Evolutionary conservation across 1,140 invertebrate species (phyloP), one percentile per base, ranked within the genome.

Genomic region (Heliothis virescens): DNA sequence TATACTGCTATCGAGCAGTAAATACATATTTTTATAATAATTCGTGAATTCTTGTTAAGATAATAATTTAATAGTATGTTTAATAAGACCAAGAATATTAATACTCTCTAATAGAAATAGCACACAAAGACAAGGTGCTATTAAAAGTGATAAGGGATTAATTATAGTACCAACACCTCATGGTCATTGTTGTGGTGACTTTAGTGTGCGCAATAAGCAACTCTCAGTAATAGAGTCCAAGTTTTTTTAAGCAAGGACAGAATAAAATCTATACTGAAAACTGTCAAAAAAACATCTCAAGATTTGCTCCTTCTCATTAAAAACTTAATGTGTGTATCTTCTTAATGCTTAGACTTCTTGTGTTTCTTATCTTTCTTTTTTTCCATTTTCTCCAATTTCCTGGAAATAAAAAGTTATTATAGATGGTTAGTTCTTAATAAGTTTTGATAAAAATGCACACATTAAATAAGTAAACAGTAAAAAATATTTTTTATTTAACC

Each of bases 351-450:
- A 41, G 90, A 88, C 62, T 90, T 93, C 80, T 95, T 96, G 63
- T 94, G 91, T 85, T 95, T 95, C 72, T 95, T 95, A 48, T 96
- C 95, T 82, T 96, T 96, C 82, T 95, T 93, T 80, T 96, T 97
- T 83, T 98, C 97, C 48, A 98, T 93, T 93, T 97, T 97, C 82
- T 97, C 96, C 34, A 98, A 90, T 95, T 97, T 98, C 82, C 97
- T 97, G 90, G 75, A 95, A 92, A 86, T 26, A 26, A 26, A 26
- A 26, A n/a, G n/a, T 26, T 26, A 1, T 26, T 26, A 26, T 1
- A 2, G 1, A 26, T 26, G 21, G 21, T 26, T 26, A 26, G 1
- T 26, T 26, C 2, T 1, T 26, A 26, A 26, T 26, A 26, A 26
- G 21, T 26, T 26, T 26, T 26, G n/a, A 26, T 26, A 26, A 26